Percentiles rank a stretch among this genome's conserved stretches.
Conservation (phyloP, 2,888 invertebrate genomes). For the Tuta absoluta region DNA sequence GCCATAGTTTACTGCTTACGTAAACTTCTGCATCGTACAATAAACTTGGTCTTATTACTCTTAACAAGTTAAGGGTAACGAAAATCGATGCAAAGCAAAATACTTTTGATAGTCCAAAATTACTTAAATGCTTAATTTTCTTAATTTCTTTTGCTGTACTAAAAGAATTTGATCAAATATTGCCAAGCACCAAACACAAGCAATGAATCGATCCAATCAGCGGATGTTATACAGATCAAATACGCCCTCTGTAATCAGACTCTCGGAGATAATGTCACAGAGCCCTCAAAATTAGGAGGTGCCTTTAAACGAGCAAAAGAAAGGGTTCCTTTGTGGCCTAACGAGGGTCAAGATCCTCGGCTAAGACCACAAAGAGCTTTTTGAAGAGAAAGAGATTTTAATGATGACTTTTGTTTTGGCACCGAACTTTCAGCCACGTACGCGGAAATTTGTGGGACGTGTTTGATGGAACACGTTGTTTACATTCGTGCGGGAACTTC, state of each 20-base stretch:
- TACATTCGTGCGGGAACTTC: slow-evolving; percentile 12
- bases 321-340: slow-evolving; percentile 54
- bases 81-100: too few relatives aligned
- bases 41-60: background rate
- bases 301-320: slow-evolving; percentile 48
- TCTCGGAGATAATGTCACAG: slow-evolving; percentile 33
- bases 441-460: slow-evolving; percentile 14
- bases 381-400: slow-evolving; percentile 33
- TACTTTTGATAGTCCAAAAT: too few relatives aligned
- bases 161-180: background rate
- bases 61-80: background rate
- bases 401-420: slow-evolving; percentile 22
- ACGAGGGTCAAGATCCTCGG: slow-evolving; percentile 57
- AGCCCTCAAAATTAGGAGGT: slow-evolving; percentile 44
- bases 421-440: slow-evolving; percentile 14
- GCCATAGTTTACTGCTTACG: background rate
- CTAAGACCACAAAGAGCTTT: slow-evolving; percentile 50
- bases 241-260: slow-evolving; percentile 46
- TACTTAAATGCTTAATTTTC: too few relatives aligned
- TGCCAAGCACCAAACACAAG: background rate
- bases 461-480: slow-evolving; percentile 3
- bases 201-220: slow-evolving; percentile 3
- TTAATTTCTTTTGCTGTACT: too few relatives aligned
- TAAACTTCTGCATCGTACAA: background rate
- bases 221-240: slow-evolving; percentile 20